These are phyloP conservation scores for Sphenopsis melanotis DNA, from an alignment of 2,797 vertebrate species.

Conservation along the genomic window DNA sequence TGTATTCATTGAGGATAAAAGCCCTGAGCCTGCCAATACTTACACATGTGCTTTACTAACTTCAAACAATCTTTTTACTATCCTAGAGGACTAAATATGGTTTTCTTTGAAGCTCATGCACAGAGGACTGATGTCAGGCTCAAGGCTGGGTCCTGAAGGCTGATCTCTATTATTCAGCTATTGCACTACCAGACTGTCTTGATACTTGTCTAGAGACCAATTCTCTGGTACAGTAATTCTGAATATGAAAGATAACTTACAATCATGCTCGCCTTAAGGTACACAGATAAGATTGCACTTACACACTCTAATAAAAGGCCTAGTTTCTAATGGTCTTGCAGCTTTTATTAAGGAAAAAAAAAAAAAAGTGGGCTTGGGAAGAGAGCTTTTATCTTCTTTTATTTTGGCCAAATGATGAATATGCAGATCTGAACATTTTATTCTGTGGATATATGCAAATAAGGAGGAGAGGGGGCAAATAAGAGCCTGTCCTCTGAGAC, in stretches of 20 bases:
- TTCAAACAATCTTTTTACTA: slow-evolving; percentile 53
- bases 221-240: slow-evolving; percentile 19
- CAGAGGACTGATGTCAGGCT: slow-evolving; percentile 29
- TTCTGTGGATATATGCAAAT: not conserved
- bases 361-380: not conserved
- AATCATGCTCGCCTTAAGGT: not conserved
- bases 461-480: not conserved
- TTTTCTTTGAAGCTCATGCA: slow-evolving; percentile 41
- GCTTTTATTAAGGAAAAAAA: not conserved
- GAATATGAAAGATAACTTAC: slow-evolving; percentile 40
- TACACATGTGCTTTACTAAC: slow-evolving; percentile 30
- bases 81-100: slow-evolving; percentile 49
- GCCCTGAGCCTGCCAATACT: slow-evolving; percentile 28
- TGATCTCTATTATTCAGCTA: slow-evolving; percentile 36
- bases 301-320: not conserved
- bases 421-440: not conserved
- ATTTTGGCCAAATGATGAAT: not conserved
- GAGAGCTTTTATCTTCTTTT: not conserved
- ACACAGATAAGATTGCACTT: slow-evolving; percentile 8
- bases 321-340: not conserved
- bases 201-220: slow-evolving; percentile 11
- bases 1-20: slow-evolving; percentile 57
- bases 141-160: slow-evolving; percentile 29
- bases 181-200: slow-evolving; percentile 1
- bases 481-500: not conserved